phyloP scores from a whole-genome alignment of 2,113 vertebrate species.

The Gymnarchus niloticus region DNA sequence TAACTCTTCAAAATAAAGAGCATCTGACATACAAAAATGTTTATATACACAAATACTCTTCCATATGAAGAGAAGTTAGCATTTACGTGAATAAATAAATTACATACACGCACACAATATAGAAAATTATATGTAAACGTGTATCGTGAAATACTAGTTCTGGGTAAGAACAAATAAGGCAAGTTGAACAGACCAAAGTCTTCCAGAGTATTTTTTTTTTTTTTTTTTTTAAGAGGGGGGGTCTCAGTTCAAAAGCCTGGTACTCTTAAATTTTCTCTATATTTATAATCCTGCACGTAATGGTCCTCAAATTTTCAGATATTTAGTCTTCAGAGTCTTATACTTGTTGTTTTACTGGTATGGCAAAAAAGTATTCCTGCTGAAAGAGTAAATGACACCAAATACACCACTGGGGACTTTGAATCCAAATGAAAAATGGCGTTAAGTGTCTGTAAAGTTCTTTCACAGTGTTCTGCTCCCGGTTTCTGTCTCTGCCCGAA shows the following conservation, averaged over 20 bases:
- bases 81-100: slow-evolving; percentile 64
- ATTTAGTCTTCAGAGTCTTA: slow-evolving; percentile 3
- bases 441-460: background rate
- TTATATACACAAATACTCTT: slow-evolving; percentile 61
- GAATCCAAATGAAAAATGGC: slow-evolving; percentile 8
- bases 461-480: slow-evolving; percentile 15
- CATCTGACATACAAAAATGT: slow-evolving; percentile 45
- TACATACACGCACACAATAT: slow-evolving; percentile 41
- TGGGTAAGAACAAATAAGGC: slow-evolving; percentile 25
- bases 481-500: background rate
- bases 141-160: slow-evolving; percentile 30
- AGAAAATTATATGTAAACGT: slow-evolving; percentile 29
- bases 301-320: background rate
- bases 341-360: background rate
- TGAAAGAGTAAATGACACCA: background rate
- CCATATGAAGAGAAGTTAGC: slow-evolving; percentile 60
- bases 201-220: background rate
- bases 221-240: too few relatives aligned
- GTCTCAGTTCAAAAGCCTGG: slow-evolving; percentile 4
- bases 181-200: slow-evolving; percentile 20
- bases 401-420: background rate
- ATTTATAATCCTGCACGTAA: slow-evolving; percentile 11
- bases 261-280: background rate
- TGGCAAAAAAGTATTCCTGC: background rate
- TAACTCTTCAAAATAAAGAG: slow-evolving; percentile 61